A percentile compares a stretch with the other conserved stretches of the same genome.
phyloP scores from a whole-genome alignment of 2,888 invertebrate genomes.

The Nomada flava region DNA sequence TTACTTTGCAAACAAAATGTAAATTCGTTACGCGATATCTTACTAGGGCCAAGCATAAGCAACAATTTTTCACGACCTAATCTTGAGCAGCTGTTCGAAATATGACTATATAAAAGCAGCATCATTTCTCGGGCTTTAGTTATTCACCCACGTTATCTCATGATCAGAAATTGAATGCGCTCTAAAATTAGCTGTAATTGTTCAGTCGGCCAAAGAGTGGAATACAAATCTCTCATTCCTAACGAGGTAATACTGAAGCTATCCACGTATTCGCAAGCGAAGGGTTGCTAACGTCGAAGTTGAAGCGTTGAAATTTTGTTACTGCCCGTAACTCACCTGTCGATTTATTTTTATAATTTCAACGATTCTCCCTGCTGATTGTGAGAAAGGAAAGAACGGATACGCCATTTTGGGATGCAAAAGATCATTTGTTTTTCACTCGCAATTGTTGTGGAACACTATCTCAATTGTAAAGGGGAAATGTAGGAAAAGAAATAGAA shows the following conservation, averaged over 20 bases:
- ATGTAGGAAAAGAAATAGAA: neutral
- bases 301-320: constrained; percentile 46
- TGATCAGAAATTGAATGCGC: constrained; percentile 45
- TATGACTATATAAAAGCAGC: neutral
- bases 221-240: constrained; percentile 58
- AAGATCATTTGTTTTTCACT: constrained; percentile 32
- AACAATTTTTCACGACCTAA: constrained; percentile 1
- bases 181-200: constrained; percentile 67
- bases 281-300: constrained; percentile 62
- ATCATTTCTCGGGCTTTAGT: constrained; percentile 10
- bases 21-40: neutral
- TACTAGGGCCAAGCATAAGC: neutral
- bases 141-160: constrained; percentile 33
- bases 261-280: constrained; percentile 58
- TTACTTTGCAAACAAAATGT: constrained; percentile 43
- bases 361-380: constrained; percentile 9
- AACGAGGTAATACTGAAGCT: constrained; percentile 58
- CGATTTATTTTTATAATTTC: constrained; percentile 48
- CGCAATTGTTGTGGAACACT: constrained; percentile 8
- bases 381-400: neutral
- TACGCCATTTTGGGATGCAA: constrained; percentile 45
- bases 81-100: neutral
- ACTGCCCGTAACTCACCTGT: constrained; percentile 24
- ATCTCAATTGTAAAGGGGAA: neutral
- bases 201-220: constrained; percentile 51